phyloP scores from a whole-genome alignment of 2,888 invertebrate species.

The Nemurella pictetii region DNA sequence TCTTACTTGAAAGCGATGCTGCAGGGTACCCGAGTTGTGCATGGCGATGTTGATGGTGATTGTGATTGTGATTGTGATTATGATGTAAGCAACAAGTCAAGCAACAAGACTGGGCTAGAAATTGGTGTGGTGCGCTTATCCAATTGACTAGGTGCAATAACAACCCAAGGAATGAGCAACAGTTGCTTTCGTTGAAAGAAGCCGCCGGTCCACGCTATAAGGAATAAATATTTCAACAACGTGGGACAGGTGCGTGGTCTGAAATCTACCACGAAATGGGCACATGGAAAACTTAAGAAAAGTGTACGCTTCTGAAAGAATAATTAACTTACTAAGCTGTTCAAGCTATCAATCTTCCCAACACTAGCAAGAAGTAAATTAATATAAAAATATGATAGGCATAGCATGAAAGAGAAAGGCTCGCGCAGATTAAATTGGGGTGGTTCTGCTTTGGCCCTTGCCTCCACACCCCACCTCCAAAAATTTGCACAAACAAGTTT shows the following conservation, averaged over 20 bases:
- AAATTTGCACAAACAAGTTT: not conserved
- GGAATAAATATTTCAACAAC: not conserved
- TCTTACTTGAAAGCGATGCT: constrained; percentile 53
- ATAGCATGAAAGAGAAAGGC: no score
- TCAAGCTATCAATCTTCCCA: no score
- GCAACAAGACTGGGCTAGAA: not conserved
- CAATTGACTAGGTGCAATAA: not conserved
- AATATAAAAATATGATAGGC: no score
- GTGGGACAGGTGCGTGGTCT: not conserved
- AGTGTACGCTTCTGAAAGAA: no score
- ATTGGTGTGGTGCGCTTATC: not conserved
- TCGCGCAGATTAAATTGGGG: no score
- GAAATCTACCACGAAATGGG: not conserved
- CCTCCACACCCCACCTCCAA: not conserved
- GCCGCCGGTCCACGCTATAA: not conserved
- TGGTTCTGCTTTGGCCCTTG: no score
- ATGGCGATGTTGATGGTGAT: no score
- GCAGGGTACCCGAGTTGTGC: constrained; percentile 50
- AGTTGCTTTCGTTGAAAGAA: not conserved
- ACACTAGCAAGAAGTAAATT: no score
- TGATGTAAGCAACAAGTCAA: constrained; percentile 6
- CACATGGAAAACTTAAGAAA: not conserved
- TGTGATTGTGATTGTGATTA: no score
- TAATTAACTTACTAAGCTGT: no score
- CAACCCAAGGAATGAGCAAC: not conserved